Evolutionary conservation across 2,113 vertebrate genomes (phyloP), one percentile per base, ranked within the genome.

Genomic region (Montifringilla adamsi): DNA sequence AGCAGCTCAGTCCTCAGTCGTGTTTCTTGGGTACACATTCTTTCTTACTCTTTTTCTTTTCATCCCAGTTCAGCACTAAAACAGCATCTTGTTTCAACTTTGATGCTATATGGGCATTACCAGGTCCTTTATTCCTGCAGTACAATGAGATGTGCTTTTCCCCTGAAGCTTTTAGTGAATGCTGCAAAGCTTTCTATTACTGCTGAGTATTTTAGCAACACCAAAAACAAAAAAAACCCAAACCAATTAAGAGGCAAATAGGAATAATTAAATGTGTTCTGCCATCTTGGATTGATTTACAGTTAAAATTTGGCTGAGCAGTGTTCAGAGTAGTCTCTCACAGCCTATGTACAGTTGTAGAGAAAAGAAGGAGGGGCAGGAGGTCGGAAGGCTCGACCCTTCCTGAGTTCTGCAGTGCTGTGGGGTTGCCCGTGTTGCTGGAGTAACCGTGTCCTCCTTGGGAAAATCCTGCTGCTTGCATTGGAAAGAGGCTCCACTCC

Each of bases 371-470:
- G 60, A 18, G n/a, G 28, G 19, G 73, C n/a, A 76, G 59, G 63
- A 27, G 43, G 44, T 27, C 1, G 6, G 50, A 4, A 33, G 52
- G 83, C 53, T 50, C 0, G 18, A 9, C 37, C 43, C 37, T 14
- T 37, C 30, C 22, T 7, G 3, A 0, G 1, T 7, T 60, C 49
- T 70, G 16, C 14, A 46, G 62, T 0, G 33, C 47, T 11, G 4
- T 7, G 75, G 20, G 8, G 5, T 2, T 33, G 74, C 79, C 76
- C 6, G 55, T n/a, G 91, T 58, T 85, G 78, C 87, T 79, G 94
- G 1, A 76, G 92, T 21, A 72, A 83, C 90, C 10, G 26, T 39
- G 87, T 46, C 33, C 74, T 67, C 28, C 46, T 21, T 18, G 41
- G 78, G 37, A 47, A 44, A 73, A 68, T n/a, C 27, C 70, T 60